Evolutionary conservation across 35 echinoderm and acorn worm genomes (phyloP), one percentile per base, ranked within the genome.

Genomic region (Apostichopus japonicus): DNA sequence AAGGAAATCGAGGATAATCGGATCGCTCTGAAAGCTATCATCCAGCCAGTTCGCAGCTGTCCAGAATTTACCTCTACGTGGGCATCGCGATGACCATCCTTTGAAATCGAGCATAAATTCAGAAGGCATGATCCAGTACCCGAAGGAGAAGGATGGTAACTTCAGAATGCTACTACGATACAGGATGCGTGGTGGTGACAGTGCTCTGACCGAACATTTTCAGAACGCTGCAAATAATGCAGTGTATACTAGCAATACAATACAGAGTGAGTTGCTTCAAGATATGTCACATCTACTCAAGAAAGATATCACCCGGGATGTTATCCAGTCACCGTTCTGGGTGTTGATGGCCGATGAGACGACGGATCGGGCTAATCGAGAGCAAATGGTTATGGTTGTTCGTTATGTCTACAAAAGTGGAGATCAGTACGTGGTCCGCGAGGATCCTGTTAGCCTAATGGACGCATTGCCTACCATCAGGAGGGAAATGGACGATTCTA

Each of bases 321-420:
- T 88, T 17, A 70, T 0, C 8, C 8, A 11, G 55, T 16, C 54
- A n/a, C 10, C 13, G 15, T 63, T 65, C 86, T 88, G 86, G 54
- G 56, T 44, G 14, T 17, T 88, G 5, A 13, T 88, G 6, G 86
- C 86, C n/a, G 86, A 88, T 88, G 86, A 88, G 23, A 88, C 86
- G 51, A 63, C 54, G 15, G 86, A 88, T 65, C 54, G 54, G 17
- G 6, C 0, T 13, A 9, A 63, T 70, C 55, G 54, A 8, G 86
- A 88, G 86, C 86, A 88, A 44, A 16, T 88, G 6, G 56, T 17
- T 6, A 62, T 88, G 15, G 16, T 63, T 0, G 11, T 88, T 17
- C 86, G 86, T 23, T 67, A 88, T 88, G 23, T 88, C 13, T 16
- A 16, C 23, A 44, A 44, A 44, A 44, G 33, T 44, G 83, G 56